Base-by-base conservation (phyloP, 2,888 invertebrate genomes). In the Rhimphoctona megacephalus region DNA sequence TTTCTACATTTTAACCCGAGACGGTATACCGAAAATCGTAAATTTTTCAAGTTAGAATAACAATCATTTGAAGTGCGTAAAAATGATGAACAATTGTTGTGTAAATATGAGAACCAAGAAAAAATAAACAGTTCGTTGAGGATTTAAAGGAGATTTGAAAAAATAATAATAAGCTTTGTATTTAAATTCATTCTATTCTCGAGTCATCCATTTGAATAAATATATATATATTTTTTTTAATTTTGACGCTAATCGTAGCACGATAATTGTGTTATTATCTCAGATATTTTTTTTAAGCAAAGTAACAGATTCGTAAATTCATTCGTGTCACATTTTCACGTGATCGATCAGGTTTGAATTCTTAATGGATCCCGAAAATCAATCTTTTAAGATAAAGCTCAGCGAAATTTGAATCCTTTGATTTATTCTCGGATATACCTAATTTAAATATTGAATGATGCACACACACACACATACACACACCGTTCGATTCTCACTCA, bases 401-500 rank as follows among this genome's bases (percentile, higher is more conserved):
- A 61, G 14, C 30, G 30, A 61, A 30, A 30, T 17, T 25, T 30
- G 6, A 14, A 61, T 61, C 61, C 17, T 7, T 9, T 61, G 17
- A 39, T 52, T 17, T 19, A 30, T n/a, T n/a, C 14, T 52, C 22
- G 39, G 52, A 39, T 19, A 25, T 22, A 14, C 52, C 52, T 54
- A 17, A 79, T 70, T 70, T 79, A 36, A 69, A 70, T 79, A 70
- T 69, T 57, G n/a, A 30, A 69, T n/a, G 64, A 14, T 52, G 70
- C 57, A 66, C 49, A 33, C 64, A 36, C 1, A 36, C 4, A 43
- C 78, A 64, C 25, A n/a, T 46, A 70, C 36, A 33, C 64, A 43
- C 78, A 64, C 30, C 70, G 79, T 80, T 80, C 78, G 84, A 83
- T 77, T 78, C 73, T 80, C 52, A 80, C 64, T 69, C 76, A 76